Evolutionary conservation across 2,113 vertebrate genomes (phyloP).

Genomic region (Pangasianodon gigas): DNA sequence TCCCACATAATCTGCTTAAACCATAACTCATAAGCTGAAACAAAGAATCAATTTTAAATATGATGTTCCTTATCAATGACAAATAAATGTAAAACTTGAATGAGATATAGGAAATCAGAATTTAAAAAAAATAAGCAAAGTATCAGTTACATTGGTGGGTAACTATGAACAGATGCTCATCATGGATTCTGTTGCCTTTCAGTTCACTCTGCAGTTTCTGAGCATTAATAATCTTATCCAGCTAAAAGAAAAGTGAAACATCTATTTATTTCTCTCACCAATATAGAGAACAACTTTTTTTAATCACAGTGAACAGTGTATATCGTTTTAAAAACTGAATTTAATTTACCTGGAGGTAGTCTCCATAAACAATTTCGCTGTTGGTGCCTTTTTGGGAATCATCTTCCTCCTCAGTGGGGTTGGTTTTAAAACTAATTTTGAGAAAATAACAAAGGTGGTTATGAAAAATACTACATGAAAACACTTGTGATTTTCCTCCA

Average conservation of each 20-base stretch:
- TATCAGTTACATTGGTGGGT: constrained; percentile 87
- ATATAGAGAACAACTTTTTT: neutral
- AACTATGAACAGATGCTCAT: constrained; percentile 96
- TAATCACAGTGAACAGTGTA: neutral
- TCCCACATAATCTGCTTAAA: constrained; percentile 98
- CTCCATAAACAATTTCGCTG: constrained; percentile 86
- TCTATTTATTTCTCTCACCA: neutral
- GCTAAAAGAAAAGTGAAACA: constrained; percentile 68
- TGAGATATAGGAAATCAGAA: neutral
- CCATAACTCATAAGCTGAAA: constrained; percentile 92
- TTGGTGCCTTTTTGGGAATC: constrained; percentile 80
- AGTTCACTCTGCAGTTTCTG: constrained; percentile 92
- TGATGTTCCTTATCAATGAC: neutral
- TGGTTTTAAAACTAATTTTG: constrained; percentile 70
- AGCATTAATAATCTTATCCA: constrained; percentile 86
- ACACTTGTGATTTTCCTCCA: neutral
- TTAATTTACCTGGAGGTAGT: constrained; percentile 85
- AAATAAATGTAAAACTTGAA: neutral
- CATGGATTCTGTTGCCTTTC: constrained; percentile 91
- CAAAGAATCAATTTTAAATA: constrained; percentile 35
- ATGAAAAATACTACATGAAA: neutral
- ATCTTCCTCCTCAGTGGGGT: constrained; percentile 76
- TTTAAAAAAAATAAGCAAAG: neutral
- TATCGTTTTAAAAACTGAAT: neutral
- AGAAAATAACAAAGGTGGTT: neutral